A percentile compares a stretch with the other conserved stretches of the same genome.
Evolutionary conservation across 1,140 invertebrate genomes (phyloP).

Genomic region (Matsumurasca onukii): DNA sequence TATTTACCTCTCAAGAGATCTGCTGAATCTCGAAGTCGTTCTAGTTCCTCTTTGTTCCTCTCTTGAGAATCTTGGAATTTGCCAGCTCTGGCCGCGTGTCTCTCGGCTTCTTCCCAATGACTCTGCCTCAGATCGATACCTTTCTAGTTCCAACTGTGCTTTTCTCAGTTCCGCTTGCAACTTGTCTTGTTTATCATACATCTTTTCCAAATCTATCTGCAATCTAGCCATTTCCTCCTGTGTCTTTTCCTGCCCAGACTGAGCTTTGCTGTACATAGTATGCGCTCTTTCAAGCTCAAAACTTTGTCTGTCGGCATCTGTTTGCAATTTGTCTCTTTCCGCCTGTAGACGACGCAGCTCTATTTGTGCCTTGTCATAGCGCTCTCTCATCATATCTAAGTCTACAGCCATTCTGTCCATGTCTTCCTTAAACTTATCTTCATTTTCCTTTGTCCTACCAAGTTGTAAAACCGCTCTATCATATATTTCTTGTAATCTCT

Average conservation of each 20-base stretch:
- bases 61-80: slow-evolving; percentile 78
- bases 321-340: slow-evolving; percentile 82
- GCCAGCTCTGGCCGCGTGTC: slow-evolving; percentile 71
- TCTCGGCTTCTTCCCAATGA: slow-evolving; percentile 64
- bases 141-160: slow-evolving; percentile 73
- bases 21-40: slow-evolving; percentile 76
- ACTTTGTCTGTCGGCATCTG: slow-evolving; percentile 78
- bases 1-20: slow-evolving; percentile 86
- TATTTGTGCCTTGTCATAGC: slow-evolving; percentile 85
- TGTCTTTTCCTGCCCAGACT: slow-evolving; percentile 79
- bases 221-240: slow-evolving; percentile 85
- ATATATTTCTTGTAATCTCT: slow-evolving; percentile 82
- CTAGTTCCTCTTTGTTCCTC: slow-evolving; percentile 73
- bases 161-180: slow-evolving; percentile 78
- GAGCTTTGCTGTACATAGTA: slow-evolving; percentile 78
- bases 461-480: slow-evolving; percentile 81
- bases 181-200: slow-evolving; percentile 88
- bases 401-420: slow-evolving; percentile 76
- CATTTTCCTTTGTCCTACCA: slow-evolving; percentile 80
- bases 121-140: slow-evolving; percentile 66
- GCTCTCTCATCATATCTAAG: slow-evolving; percentile 82
- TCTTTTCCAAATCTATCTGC: slow-evolving; percentile 85
- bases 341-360: slow-evolving; percentile 77
- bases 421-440: slow-evolving; percentile 89
- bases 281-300: slow-evolving; percentile 76